Evolutionary conservation across 2,888 invertebrate species (phyloP), one percentile per base, ranked within the genome.

Genomic region (Autographa pulchrina): DNA sequence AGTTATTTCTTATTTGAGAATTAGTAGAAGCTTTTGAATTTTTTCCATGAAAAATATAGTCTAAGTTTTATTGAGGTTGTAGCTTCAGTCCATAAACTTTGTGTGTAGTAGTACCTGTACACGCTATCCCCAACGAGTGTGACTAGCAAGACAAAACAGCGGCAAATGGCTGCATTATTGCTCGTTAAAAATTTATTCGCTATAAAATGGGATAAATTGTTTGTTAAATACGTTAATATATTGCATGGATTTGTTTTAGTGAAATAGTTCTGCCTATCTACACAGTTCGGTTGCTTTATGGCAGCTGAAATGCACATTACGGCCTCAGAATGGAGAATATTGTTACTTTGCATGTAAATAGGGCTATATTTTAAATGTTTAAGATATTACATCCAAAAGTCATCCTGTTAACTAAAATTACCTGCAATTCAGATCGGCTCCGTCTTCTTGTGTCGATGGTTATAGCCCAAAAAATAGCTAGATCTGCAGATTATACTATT

Each of bases 161-260:
- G 43, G 62, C 48, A 62, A 81, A 78, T 52, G 48, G 43, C 52
- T 74, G 67, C 67, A 81, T 68, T 81, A 78, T 56, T 63, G 61
- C 61, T 59, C 48, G 58, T 74, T 64, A 69, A 68, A 56, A 69
- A 77, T 78, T 61, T 81, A 78, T 78, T 60, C 38, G 65, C 65
- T 56, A 60, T 68, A 63, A 65, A 77, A 65, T 77, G 66, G 41
- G 54, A 64, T 41, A 81, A 77, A 74, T 70, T 65, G 78, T 66
- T 77, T 62, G 78, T 65, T 68, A 71, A 77, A 65, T 63, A 66
- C 43, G 38, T 63, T 65, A 52, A 63, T 61, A 59, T 16, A 63
- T 68, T 58, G 38, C 35, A 7, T 7, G n/a, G 25, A 35, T 70
- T 81, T 43, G 60, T 43, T 14, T n/a, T 3, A 41, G 56, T 1